Percentiles rank a stretch among this genome's conserved stretches.
phyloP scores from a whole-genome alignment of 2,888 invertebrate species.

The Drosophila vallismaia region DNA sequence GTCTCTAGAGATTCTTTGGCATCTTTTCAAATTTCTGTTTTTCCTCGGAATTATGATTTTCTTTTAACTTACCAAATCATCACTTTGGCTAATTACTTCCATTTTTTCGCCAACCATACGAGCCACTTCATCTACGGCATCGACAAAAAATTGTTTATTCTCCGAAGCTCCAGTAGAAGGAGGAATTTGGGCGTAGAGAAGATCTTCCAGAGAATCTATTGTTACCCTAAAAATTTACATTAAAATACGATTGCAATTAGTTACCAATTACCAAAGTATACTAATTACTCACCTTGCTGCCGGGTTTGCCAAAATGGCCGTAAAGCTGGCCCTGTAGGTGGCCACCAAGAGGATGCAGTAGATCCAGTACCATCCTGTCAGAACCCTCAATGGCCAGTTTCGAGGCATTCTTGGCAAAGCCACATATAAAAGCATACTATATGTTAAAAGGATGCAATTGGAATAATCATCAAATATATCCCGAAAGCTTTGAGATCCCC shows the following conservation, averaged over 20 bases:
- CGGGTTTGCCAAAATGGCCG: slow-evolving; percentile 92
- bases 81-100: slow-evolving; percentile 86
- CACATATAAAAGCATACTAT: slow-evolving; percentile 91
- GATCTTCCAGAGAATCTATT: slow-evolving; percentile 89
- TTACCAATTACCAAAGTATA: not conserved
- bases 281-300: slow-evolving; percentile 86
- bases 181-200: slow-evolving; percentile 87
- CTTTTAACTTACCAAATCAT: slow-evolving; percentile 85
- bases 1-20: not conserved
- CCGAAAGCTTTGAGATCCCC: not conserved
- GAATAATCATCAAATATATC: slow-evolving; percentile 89
- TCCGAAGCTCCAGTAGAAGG: slow-evolving; percentile 90
- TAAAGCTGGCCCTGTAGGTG: slow-evolving; percentile 93
- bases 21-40: not conserved
- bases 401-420: slow-evolving; percentile 90
- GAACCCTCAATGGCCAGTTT: slow-evolving; percentile 91
- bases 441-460: slow-evolving; percentile 91
- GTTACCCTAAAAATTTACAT: slow-evolving; percentile 86
- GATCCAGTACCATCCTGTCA: slow-evolving; percentile 95
- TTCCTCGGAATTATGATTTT: not conserved
- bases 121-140: slow-evolving; percentile 88
- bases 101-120: slow-evolving; percentile 89
- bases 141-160: slow-evolving; percentile 88
- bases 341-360: slow-evolving; percentile 92
- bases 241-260: not conserved